phyloP scores from a whole-genome alignment of 2,797 vertebrate genomes.

The Sardinella longiceps region DNA sequence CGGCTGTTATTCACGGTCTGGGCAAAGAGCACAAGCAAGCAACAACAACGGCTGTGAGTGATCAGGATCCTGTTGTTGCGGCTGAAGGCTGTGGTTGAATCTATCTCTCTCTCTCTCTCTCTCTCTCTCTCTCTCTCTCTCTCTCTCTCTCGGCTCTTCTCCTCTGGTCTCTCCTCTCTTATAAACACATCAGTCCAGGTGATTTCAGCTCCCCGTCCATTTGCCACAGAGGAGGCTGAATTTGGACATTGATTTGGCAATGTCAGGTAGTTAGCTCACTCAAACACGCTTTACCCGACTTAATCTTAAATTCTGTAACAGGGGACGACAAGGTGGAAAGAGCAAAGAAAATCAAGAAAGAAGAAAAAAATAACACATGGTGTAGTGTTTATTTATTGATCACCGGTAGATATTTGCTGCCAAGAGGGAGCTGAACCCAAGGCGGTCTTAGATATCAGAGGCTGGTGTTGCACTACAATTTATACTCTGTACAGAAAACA shows the following conservation, averaged over 20 bases:
- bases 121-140: background rate
- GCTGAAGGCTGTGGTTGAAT: background rate
- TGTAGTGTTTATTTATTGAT: background rate
- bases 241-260: background rate
- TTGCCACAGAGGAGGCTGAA: background rate
- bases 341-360: background rate
- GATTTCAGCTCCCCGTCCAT: background rate
- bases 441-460: background rate
- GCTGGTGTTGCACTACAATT: background rate
- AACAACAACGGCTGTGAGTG: background rate
- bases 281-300: background rate
- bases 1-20: background rate
- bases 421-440: background rate
- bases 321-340: background rate
- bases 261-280: background rate
- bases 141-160: background rate
- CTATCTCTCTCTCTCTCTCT: background rate
- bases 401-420: background rate
- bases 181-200: slow-evolving; percentile 12
- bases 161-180: background rate
- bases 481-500: background rate
- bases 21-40: background rate
- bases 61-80: background rate
- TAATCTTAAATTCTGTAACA: background rate
- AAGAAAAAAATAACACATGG: too few species aligned